Evolutionary conservation across 2,113 vertebrate genomes (phyloP), one percentile per base, ranked within the genome.

Genomic region (Megaceryle maxima): DNA sequence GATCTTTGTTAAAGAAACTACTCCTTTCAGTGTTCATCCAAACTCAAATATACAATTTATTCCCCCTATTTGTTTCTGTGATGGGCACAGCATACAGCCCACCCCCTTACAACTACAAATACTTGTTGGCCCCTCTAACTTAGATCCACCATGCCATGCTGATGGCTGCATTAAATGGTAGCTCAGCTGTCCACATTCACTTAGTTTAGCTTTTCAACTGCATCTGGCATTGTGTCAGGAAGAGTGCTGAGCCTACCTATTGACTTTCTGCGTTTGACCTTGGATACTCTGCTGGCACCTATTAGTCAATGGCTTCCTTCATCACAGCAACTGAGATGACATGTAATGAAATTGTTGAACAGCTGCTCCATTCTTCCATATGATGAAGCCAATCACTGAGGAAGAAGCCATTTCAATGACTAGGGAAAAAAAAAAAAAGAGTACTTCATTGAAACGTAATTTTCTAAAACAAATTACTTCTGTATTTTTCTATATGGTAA

Each of bases 381-480:
- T 4, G 1, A 48, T 17, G 14, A 75, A 86, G 41, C 11, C 21
- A 43, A 4, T 29, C 43, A 26, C 0, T 0, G 46, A 78, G 26
- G 9, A 75, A 64, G n/a, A 88, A 94, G 16, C 13, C 37, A n/a
- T 74, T 83, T 83, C 82, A 74, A 8, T 44, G 46, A 33, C 16
- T 22, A 39, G 25, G 25, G 3, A 3, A 76, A 89, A 11, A 41
- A 37, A 89, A 11, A 41, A 37, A 19, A 41, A 37, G 10, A 22
- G 16, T 20, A 60, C 28, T 75, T 62, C 16, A 41, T 2, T 81
- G 66, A 82, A 84, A 46, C 10, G 25, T 10, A 64, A 16, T 72
- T 83, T 96, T 64, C 43, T 73, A 60, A 43, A 94, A 17, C 5
- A 78, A 77, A 84, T 83, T 64, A 6, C 39, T 39, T 55, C 28